Conservation (phyloP, 1,140 invertebrate species). For the Lepidostoma basale region DNA sequence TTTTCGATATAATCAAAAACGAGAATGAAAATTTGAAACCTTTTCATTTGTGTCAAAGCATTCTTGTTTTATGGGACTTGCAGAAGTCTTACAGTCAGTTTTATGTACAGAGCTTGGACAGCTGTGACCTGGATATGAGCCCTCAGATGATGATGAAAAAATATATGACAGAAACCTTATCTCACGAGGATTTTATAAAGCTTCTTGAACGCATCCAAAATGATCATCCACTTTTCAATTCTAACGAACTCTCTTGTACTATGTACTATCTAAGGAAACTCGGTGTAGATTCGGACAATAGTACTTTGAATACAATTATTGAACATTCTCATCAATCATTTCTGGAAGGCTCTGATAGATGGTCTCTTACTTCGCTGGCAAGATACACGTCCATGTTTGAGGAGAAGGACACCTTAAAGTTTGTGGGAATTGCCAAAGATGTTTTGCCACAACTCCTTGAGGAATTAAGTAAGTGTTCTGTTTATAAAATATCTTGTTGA, state of each 20-base stretch:
- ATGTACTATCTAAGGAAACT: constrained; percentile 30
- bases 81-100: constrained; percentile 20
- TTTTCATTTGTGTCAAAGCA: constrained; percentile 31
- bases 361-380: not conserved
- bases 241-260: constrained; percentile 19
- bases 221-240: constrained; percentile 1
- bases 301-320: constrained; percentile 10
- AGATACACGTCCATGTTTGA: constrained; percentile 15
- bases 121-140: not conserved
- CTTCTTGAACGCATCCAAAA: not conserved
- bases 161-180: constrained; percentile 1
- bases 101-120: constrained; percentile 14
- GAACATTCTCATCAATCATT: not conserved
- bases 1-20: constrained; percentile 29
- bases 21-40: constrained; percentile 13
- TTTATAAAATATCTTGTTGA: not conserved
- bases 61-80: constrained; percentile 38
- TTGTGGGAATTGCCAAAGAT: not conserved
- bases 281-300: constrained; percentile 4
- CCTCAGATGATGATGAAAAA: constrained; percentile 16
- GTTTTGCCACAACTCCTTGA: not conserved
- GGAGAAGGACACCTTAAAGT: constrained; percentile 9
- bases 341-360: not conserved
- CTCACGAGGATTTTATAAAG: not conserved
- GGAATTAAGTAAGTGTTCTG: constrained; percentile 6